Evolutionary conservation across 2,888 invertebrate species (phyloP), one percentile per base, ranked within the genome.

Genomic region (Troides helena): DNA sequence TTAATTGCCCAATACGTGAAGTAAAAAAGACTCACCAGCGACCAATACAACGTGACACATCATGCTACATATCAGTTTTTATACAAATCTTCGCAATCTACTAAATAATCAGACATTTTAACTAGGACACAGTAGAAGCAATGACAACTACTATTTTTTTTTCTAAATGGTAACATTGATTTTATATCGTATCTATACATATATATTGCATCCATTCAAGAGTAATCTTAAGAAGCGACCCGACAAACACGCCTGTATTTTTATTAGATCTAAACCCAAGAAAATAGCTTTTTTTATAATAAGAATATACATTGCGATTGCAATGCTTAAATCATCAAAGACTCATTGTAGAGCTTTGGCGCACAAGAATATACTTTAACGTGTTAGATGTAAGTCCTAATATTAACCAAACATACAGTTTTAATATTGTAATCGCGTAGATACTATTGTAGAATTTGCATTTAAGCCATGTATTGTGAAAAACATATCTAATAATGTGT

Each of bases 391-490:
- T 90, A 91, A 89, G 89, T 84, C 77, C 79, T 87, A 87, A 81
- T 82, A 85, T 84, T 85, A 87, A 86, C 85, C 86, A 85, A 86
- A 86, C 86, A 84, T 87, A 89, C 85, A 78, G 84, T 89, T 88
- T 88, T 83, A 82, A 84, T 81, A 85, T 85, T 86, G 86, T 90
- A 90, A 89, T 89, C 89, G 87, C 88, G 84, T 90, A 84, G 86
- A 87, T 83, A 66, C 85, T 89, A 84, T 23, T 62, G 92, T 92
- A 92, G 92, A 83, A 87, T 89, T 91, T 89, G 85, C 89, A 90
- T 91, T 84, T 91, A 90, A 87, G 85, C 85, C 87, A 88, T 90
- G 90, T 92, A 92, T 90, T 87, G 89, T 91, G 90, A 74, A 87
- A 79, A 77, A 79, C 79, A 70, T 83, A 80, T 88, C 83, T 89